Conservation (phyloP, 2,888 invertebrate genomes). For the Elegia similella region DNA sequence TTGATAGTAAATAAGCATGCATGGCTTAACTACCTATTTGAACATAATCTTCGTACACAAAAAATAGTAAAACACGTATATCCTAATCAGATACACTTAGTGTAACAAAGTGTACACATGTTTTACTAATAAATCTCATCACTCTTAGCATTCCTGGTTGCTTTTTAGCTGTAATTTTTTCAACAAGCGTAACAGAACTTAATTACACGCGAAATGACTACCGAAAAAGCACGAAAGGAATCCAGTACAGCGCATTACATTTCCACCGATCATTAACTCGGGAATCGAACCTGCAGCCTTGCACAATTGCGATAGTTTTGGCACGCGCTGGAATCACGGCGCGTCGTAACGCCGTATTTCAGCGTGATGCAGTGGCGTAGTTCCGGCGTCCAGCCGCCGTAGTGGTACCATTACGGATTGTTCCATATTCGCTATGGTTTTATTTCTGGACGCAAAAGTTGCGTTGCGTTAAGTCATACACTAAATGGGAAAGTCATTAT, state of each 20-base stretch:
- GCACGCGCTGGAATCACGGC: slow-evolving; percentile 24
- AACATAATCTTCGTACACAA: too few species aligned
- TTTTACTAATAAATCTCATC: too few species aligned
- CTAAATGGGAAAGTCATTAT: too few species aligned
- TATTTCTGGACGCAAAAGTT: not conserved
- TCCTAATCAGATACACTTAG: not conserved
- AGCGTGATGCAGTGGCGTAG: not conserved
- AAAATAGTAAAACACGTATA: too few species aligned
- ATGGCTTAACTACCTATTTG: too few species aligned
- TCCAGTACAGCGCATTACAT: slow-evolving; percentile 20
- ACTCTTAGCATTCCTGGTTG: too few species aligned
- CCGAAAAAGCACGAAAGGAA: not conserved
- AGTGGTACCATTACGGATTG: not conserved
- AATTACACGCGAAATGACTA: not conserved
- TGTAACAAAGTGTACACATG: not conserved
- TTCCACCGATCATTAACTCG: slow-evolving; percentile 18
- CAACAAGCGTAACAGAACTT: not conserved
- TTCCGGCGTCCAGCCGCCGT: slow-evolving; percentile 8
- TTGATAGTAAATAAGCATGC: too few species aligned
- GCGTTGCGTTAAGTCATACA: too few species aligned
- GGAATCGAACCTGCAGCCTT: slow-evolving; percentile 33
- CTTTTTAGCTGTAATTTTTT: too few species aligned
- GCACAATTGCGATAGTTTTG: slow-evolving; percentile 36
- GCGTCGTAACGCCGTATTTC: slow-evolving; percentile 16
- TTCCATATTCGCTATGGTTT: not conserved